Conservation (phyloP, 2,888 invertebrate species). For the Acanthosepion lycidas region DNA sequence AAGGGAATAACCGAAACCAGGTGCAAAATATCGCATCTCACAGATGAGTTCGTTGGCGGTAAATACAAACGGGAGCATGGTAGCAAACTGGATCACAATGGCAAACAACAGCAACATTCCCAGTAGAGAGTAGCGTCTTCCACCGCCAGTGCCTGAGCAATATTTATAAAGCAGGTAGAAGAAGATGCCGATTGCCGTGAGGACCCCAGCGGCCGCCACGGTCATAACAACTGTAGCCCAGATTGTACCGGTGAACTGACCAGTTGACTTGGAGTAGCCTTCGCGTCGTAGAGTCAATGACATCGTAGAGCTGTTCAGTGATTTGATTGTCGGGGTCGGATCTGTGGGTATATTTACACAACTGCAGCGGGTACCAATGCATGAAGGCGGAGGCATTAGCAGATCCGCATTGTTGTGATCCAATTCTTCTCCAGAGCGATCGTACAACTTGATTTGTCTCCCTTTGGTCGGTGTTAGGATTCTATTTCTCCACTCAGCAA, state of each 20-base stretch:
- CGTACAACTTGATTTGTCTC: constrained; percentile 54
- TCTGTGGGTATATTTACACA: not conserved
- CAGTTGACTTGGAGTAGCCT: constrained; percentile 55
- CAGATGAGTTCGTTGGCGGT: constrained; percentile 74
- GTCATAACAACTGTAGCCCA: constrained; percentile 93
- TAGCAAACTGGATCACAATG: constrained; percentile 73
- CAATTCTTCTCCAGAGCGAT: constrained; percentile 52
- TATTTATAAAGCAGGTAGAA: constrained; percentile 89
- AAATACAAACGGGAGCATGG: constrained; percentile 75
- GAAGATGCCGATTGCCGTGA: constrained; percentile 88
- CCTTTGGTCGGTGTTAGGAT: constrained; percentile 51
- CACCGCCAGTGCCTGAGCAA: constrained; percentile 59
- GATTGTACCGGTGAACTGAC: constrained; percentile 74
- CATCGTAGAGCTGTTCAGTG: constrained; percentile 42
- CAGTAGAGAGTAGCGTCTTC: constrained; percentile 65
- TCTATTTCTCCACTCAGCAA: constrained; percentile 57
- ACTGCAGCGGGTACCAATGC: constrained; percentile 50
- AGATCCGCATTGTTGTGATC: not conserved
- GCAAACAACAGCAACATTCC: constrained; percentile 75
- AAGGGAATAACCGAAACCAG: constrained; percentile 79
- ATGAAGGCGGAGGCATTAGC: not conserved
- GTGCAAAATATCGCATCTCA: constrained; percentile 74
- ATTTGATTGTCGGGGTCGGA: constrained; percentile 49
- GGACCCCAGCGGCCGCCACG: constrained; percentile 86
- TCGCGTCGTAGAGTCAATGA: not conserved